Conservation (phyloP, 2,113 vertebrate genomes). For the Leptocoma aspasia region DNA sequence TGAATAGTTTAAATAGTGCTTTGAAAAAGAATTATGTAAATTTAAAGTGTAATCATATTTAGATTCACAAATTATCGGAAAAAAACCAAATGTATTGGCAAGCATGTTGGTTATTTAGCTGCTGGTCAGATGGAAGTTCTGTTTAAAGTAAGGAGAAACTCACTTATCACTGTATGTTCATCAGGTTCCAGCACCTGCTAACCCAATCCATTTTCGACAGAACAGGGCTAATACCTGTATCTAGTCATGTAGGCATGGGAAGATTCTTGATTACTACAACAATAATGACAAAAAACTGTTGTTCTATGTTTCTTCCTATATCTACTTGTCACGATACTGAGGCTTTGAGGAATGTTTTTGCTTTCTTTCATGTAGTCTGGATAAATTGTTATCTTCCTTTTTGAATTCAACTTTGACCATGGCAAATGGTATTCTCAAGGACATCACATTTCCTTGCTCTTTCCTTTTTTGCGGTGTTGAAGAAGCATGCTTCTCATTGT, state of each 20-base stretch:
- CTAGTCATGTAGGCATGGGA: slow-evolving; percentile 80
- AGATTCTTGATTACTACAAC: slow-evolving; percentile 51
- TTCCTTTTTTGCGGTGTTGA: slow-evolving; percentile 78
- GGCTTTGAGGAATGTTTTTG: slow-evolving; percentile 80
- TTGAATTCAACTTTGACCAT: slow-evolving; percentile 68
- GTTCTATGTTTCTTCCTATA: slow-evolving; percentile 76
- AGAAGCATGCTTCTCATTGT: slow-evolving; percentile 85
- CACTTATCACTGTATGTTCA: slow-evolving; percentile 86
- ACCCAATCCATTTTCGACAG: slow-evolving; percentile 78
- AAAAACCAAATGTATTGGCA: slow-evolving; percentile 51
- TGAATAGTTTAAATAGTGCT: neutral
- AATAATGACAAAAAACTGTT: neutral
- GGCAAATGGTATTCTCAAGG: slow-evolving; percentile 64
- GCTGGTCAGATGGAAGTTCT: slow-evolving; percentile 74
- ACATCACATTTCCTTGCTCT: slow-evolving; percentile 77
- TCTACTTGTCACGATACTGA: slow-evolving; percentile 80
- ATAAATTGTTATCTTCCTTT: slow-evolving; percentile 66
- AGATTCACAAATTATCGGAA: neutral
- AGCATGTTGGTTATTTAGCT: slow-evolving; percentile 70
- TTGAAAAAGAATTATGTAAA: neutral
- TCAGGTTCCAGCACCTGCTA: slow-evolving; percentile 77
- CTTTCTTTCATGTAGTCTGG: slow-evolving; percentile 74
- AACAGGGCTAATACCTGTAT: slow-evolving; percentile 78
- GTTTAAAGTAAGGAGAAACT: slow-evolving; percentile 74
- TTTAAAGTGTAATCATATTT: neutral